Conservation (phyloP, 2,888 invertebrate species). For the Nephrotoma appendiculata region DNA sequence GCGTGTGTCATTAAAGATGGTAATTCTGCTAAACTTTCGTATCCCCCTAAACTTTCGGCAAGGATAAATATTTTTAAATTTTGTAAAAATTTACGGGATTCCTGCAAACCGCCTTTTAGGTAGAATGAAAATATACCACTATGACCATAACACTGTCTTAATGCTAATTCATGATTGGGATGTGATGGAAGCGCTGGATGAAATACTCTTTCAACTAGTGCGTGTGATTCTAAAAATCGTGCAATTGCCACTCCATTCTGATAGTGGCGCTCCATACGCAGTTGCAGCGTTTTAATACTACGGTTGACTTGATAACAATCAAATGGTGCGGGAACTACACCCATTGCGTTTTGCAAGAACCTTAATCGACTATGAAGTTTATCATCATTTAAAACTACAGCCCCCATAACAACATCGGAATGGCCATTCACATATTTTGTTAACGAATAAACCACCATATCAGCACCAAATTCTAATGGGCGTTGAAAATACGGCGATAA, state of each 20-base stretch:
- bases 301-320: constrained; percentile 90
- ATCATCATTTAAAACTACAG: constrained; percentile 58
- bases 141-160: constrained; percentile 70
- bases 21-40: constrained; percentile 85
- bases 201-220: constrained; percentile 60
- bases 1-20: constrained; percentile 94
- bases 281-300: constrained; percentile 81
- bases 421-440: constrained; percentile 99
- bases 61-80: constrained; percentile 65
- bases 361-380: constrained; percentile 54
- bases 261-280: constrained; percentile 85
- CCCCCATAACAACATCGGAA: constrained; percentile 94
- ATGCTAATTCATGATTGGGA: constrained; percentile 67
- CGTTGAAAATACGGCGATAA: constrained; percentile 80
- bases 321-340: constrained; percentile 89
- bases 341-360: constrained; percentile 69
- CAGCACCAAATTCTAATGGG: constrained; percentile 81
- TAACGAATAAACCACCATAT: constrained; percentile 79
- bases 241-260: constrained; percentile 65
- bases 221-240: constrained; percentile 65
- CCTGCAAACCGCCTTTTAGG: constrained; percentile 58
- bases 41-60: constrained; percentile 92
- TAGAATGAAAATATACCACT: constrained; percentile 89
- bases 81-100: constrained; percentile 59
- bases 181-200: constrained; percentile 80